Evolutionary conservation across 2,888 invertebrate species (phyloP), one percentile per base, ranked within the genome.

Genomic region (Perizoma flavofasciatum): DNA sequence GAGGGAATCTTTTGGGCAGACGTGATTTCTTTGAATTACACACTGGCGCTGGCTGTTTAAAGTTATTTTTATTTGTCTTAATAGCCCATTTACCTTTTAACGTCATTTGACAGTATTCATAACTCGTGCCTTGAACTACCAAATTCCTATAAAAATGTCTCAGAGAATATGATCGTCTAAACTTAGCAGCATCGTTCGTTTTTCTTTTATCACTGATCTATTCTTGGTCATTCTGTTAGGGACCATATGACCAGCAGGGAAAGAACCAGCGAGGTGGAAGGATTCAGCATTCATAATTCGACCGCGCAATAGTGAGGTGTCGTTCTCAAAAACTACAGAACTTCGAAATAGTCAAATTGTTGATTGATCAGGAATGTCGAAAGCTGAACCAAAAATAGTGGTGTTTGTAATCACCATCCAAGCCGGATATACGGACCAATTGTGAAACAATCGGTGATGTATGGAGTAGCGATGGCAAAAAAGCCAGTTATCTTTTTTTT

Each of bases 301-400:
- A 37, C 7, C 7, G 4, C 37, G 37, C 5, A 37, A 6, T 6
- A 37, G 7, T n/a, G n/a, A n/a, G n/a, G n/a, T n/a, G n/a, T n/a
- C 33, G 35, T 61, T 39, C 43, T 44, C 41, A 32, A 43, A 48
- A 51, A 41, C 32, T 22, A 59, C 22, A 10, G 11, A 9, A 32
- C 41, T 6, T 10, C 5, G 48, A 5, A 46, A 57, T 49, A 50
- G 48, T 49, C 35, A 40, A 9, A 43, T 49, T 52, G 46, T 51
- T 61, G 56, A 60, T 63, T 43, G 63, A 59, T 39, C 46, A 35
- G 44, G 50, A 60, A 63, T 59, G 59, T 55, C 55, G 66, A 63
- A 61, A 60, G 55, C 61, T 63, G 41, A 35, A 55, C 65, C 65
- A 46, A 65, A 68, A 69, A 69, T 69, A 69, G 69, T 67, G 50